Evolutionary conservation across 2,797 vertebrate species (phyloP), one percentile per base, ranked within the genome.

Genomic region (Lacerta viridis): DNA sequence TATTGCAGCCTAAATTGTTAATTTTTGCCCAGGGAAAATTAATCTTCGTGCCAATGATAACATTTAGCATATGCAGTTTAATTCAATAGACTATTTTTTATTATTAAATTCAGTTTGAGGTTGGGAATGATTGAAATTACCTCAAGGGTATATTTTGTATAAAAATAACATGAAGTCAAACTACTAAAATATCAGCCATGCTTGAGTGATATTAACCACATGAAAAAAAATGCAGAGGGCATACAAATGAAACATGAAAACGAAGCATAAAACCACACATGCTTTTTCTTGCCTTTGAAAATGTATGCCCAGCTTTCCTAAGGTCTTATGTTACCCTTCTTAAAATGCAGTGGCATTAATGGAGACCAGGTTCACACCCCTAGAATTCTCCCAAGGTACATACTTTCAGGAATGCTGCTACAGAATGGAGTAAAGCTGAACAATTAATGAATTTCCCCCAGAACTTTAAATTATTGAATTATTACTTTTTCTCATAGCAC

Each of bases 121-220:
- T 90, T 93, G 90, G 86, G 84, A 91, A 76, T 72, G 82, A 94
- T 93, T 92, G 84, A 93, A 88, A 87, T 94, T 91, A 91, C 87
- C 72, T 94, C 85, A 92, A 92, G 78, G 94, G 89, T 29, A 86
- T 95, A 94, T 96, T 96, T 96, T 94, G 87, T 93, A 93, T 89
- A 91, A 95, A 95, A 96, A 96, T 94, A 96, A 88, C 88, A 94
- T 93, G 93, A 93, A 94, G 92, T 72, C 92, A 76, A 78, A 89
- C 91, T 91, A 86, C 88, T 93, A 95, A 94, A 89, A 88, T 94
- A 93, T 94, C 87, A 93, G 1, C 86, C 87, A 89, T 92, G 93
- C 92, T 92, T 95, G 95, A 94, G 87, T 93, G 93, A 91, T 93
- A 94, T 83, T 93, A 95, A 93, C 86, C 90, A 77, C 91, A 92